Percentiles rank a stretch among this genome's conserved stretches.
These are phyloP conservation scores for Alethe castanea DNA, from an alignment of 2,113 vertebrate genomes.

Conservation along the genomic window DNA sequence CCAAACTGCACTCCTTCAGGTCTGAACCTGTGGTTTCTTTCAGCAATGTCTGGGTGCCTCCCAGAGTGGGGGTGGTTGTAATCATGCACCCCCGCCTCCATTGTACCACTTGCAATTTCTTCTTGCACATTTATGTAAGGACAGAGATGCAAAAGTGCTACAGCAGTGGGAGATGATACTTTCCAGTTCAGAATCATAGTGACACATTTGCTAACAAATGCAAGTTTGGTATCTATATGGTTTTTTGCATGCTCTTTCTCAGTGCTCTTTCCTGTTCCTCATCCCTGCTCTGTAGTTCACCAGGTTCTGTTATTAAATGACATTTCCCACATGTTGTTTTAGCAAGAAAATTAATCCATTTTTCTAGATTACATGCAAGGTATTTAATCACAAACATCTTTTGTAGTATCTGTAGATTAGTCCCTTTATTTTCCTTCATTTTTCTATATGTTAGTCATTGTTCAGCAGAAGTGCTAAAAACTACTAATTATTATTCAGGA, in stretches of 20 bases:
- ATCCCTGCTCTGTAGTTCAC: background rate
- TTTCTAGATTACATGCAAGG: background rate
- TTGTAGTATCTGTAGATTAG: background rate
- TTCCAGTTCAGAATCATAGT: background rate
- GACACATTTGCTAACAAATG: background rate
- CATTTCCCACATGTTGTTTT: background rate
- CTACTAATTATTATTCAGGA: background rate
- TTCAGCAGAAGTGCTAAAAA: background rate
- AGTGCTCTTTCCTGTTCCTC: background rate
- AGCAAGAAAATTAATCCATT: background rate
- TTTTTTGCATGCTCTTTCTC: background rate
- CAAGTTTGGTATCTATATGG: background rate
- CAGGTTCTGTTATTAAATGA: background rate
- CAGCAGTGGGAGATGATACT: background rate
- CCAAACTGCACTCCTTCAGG: background rate
- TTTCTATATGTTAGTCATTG: background rate
- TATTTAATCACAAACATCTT: background rate
- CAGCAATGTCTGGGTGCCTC: conserved; percentile 5
- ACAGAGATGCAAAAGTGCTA: background rate
- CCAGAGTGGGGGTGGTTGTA: background rate
- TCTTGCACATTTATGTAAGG: background rate
- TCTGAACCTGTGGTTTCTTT: conserved; percentile 22
- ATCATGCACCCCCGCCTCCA: background rate
- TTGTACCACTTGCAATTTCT: background rate
- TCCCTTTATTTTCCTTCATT: background rate